These are phyloP conservation scores for Rhabdophis nuchalis DNA, from an alignment of 2,797 vertebrate genomes.

Conservation along the genomic window DNA sequence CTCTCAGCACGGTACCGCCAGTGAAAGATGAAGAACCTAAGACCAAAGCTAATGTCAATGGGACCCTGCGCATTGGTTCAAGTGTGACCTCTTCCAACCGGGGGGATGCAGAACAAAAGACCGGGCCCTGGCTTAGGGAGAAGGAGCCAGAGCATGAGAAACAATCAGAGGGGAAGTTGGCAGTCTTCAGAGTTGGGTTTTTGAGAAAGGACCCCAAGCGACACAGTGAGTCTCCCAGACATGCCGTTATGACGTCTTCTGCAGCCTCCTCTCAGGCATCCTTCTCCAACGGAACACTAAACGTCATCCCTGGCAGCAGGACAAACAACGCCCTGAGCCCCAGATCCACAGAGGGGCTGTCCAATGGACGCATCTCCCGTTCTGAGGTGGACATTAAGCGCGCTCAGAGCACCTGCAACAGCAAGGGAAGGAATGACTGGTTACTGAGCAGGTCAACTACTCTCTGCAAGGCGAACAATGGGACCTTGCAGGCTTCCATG, in stretches of 20 bases:
- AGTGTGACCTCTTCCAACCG: conserved; percentile 59
- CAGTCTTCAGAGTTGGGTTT: conserved; percentile 77
- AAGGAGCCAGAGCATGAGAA: conserved; percentile 62
- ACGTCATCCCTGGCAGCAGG: conserved; percentile 44
- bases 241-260: conserved; percentile 32
- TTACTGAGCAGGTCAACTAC: conserved; percentile 72
- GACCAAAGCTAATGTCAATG: conserved; percentile 39
- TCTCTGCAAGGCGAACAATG: conserved; percentile 71
- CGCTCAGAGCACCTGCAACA: conserved; percentile 83
- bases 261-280: conserved; percentile 59
- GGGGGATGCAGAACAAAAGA: conserved; percentile 47
- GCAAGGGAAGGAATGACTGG: conserved; percentile 72
- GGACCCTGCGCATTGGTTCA: conserved; percentile 55
- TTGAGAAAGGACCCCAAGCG: conserved; percentile 76
- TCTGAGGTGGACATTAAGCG: conserved; percentile 70
- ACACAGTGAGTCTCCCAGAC: conserved; percentile 58
- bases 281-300: conserved; percentile 68
- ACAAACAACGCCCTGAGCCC: conserved; percentile 40
- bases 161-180: conserved; percentile 71
- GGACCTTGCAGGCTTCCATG: conserved; percentile 32
- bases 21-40: conserved; percentile 27
- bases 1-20: conserved; percentile 21
- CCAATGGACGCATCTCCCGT: conserved; percentile 63
- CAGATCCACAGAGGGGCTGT: conserved; percentile 52
- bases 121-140: conserved; percentile 19